Percentiles rank a stretch among this genome's conserved stretches.
These are phyloP conservation scores for Fissipunctia ypsillon DNA, from an alignment of 2,888 invertebrate genomes.

Conservation along the genomic window DNA sequence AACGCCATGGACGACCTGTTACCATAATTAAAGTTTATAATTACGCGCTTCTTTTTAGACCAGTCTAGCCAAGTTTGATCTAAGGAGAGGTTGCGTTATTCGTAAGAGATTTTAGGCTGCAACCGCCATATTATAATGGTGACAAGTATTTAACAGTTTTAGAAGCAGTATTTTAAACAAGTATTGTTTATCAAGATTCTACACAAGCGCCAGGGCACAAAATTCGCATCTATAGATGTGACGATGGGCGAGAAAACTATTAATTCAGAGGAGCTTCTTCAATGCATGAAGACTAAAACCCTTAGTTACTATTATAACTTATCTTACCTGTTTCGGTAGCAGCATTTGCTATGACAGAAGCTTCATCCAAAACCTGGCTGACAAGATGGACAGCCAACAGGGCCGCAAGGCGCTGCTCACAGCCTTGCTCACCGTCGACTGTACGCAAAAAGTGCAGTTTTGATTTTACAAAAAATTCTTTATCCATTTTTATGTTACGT, in stretches of 20 bases:
- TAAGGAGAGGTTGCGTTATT: background rate
- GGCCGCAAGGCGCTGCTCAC: slow-evolving; percentile 74
- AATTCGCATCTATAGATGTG: background rate
- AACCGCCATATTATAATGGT: background rate
- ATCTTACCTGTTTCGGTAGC: slow-evolving; percentile 68
- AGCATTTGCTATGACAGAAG: slow-evolving; percentile 80
- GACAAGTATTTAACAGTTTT: background rate
- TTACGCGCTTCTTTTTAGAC: background rate
- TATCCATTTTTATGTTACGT: slow-evolving; percentile 6
- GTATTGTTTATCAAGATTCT: background rate
- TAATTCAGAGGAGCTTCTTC: background rate
- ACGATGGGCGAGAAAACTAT: background rate
- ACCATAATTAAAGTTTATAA: slow-evolving; percentile 27
- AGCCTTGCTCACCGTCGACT: slow-evolving; percentile 71
- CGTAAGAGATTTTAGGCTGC: background rate
- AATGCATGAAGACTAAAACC: background rate
- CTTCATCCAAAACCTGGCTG: slow-evolving; percentile 84
- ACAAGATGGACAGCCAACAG: slow-evolving; percentile 82
- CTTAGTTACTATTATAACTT: background rate
- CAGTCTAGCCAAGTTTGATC: background rate
- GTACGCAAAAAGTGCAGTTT: slow-evolving; percentile 52
- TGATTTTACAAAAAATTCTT: slow-evolving; percentile 23
- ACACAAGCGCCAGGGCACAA: background rate
- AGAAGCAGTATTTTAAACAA: background rate
- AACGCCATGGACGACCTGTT: slow-evolving; percentile 78